Evolutionary conservation across 2,888 invertebrate species (phyloP).

Genomic region (Drosophila rubida): DNA sequence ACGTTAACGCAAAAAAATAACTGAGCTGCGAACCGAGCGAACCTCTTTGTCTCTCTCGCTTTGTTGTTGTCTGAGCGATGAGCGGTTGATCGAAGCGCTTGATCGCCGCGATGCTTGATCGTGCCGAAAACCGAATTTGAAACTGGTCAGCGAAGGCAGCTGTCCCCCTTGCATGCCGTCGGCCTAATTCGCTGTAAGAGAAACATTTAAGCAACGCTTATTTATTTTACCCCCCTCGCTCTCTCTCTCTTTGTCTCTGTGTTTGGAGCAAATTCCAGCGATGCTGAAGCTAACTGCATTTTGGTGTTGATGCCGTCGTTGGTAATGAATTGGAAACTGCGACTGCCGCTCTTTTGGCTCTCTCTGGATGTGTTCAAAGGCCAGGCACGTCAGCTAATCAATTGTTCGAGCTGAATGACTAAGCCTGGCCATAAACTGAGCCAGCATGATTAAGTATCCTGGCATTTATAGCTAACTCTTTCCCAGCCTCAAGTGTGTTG

Average conservation of each 20-base stretch:
- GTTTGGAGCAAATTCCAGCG: conserved; percentile 51
- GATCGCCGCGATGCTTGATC: conserved; percentile 67
- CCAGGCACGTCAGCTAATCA: conserved; percentile 69
- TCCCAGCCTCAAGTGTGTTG: neutral
- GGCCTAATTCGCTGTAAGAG: conserved; percentile 71
- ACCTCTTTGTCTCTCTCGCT: conserved; percentile 1
- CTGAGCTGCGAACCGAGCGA: conserved; percentile 46
- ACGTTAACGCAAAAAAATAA: conserved; percentile 76
- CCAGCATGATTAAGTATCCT: conserved; percentile 45
- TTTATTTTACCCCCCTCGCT: conserved; percentile 16
- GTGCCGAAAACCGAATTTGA: conserved; percentile 68
- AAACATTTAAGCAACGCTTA: conserved; percentile 59
- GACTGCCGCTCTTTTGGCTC: conserved; percentile 2
- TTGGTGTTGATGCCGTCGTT: conserved; percentile 59
- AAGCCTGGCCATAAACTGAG: conserved; percentile 43
- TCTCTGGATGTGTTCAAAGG: conserved; percentile 35
- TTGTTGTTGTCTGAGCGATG: conserved; percentile 48
- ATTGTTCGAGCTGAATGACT: conserved; percentile 61
- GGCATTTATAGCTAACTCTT: conserved; percentile 35
- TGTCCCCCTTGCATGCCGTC: conserved; percentile 61
- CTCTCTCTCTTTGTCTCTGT: neutral
- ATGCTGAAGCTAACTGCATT: conserved; percentile 67
- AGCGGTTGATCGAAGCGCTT: conserved; percentile 57
- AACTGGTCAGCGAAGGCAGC: conserved; percentile 39
- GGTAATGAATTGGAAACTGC: conserved; percentile 63